A percentile compares a stretch with the other conserved stretches of the same genome.
phyloP scores from a whole-genome alignment of 2,797 vertebrate genomes.

The Rachycentron canadum region DNA sequence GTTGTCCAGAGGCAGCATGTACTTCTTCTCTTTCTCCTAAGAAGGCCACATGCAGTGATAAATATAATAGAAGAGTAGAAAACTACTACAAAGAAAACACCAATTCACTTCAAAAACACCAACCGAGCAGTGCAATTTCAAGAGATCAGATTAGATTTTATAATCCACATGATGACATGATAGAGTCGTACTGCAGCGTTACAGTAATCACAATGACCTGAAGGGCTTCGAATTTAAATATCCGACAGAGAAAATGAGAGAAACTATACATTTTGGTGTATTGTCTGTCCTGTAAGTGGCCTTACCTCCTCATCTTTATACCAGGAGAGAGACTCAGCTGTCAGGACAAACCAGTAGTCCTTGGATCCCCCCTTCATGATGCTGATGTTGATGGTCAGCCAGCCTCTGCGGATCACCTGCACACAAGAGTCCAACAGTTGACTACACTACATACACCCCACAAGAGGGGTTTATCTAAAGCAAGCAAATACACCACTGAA shows the following conservation, averaged over 20 bases:
- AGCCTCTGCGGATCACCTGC: constrained; percentile 95
- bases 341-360: constrained; percentile 98
- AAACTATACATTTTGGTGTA: not conserved
- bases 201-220: not conserved
- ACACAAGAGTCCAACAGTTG: constrained; percentile 40
- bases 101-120: not conserved
- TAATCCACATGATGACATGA: too few species aligned
- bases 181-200: not conserved
- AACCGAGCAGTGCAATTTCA: not conserved
- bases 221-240: not conserved
- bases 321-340: constrained; percentile 95
- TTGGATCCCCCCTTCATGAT: constrained; percentile 99
- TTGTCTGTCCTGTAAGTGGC: not conserved
- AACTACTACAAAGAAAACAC: not conserved
- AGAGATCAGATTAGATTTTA: too few species aligned
- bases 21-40: constrained; percentile 99
- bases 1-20: constrained; percentile 98
- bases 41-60: not conserved
- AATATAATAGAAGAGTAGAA: not conserved
- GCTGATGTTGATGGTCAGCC: constrained; percentile 98
- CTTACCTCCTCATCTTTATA: constrained; percentile 97
- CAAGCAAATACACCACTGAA: not conserved
- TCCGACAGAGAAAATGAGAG: not conserved
- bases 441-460: constrained; percentile 19
- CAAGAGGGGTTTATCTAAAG: not conserved